Conservation (phyloP, 1,140 invertebrate genomes). For the Sitophilus oryzae region DNA sequence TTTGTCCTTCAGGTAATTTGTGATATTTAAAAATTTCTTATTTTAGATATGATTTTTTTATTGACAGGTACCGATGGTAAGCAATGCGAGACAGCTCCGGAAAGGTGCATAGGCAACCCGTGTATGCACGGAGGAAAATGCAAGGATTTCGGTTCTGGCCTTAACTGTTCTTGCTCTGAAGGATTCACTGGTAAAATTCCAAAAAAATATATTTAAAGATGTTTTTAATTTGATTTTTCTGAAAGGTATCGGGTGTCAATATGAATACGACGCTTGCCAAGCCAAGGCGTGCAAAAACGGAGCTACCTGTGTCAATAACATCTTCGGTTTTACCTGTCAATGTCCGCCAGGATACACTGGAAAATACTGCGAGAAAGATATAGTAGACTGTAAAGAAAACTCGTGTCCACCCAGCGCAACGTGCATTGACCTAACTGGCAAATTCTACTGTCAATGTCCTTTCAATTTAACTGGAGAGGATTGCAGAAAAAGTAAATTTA, state of each 20-base stretch:
- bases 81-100: slow-evolving; percentile 90
- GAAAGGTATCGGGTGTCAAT: slow-evolving; percentile 78
- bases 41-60: too few species aligned
- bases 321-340: slow-evolving; percentile 75
- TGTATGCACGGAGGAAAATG: slow-evolving; percentile 93
- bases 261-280: slow-evolving; percentile 88
- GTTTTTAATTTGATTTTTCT: too few species aligned
- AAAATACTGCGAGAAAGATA: slow-evolving; percentile 87
- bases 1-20: slow-evolving; percentile 45
- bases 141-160: slow-evolving; percentile 88
- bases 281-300: slow-evolving; percentile 86
- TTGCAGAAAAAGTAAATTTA: slow-evolving; percentile 80
- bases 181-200: slow-evolving; percentile 63
- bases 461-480: slow-evolving; percentile 95
- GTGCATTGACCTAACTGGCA: slow-evolving; percentile 87
- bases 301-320: slow-evolving; percentile 81
- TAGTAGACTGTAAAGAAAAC: slow-evolving; percentile 87
- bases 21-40: too few species aligned
- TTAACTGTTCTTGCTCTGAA: slow-evolving; percentile 86
- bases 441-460: slow-evolving; percentile 92
- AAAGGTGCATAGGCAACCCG: slow-evolving; percentile 91
- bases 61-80: slow-evolving; percentile 85
- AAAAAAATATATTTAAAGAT: too few species aligned
- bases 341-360: slow-evolving; percentile 83
- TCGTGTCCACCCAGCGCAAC: slow-evolving; percentile 90